A percentile compares a stretch with the other conserved stretches of the same genome.
Evolutionary conservation across 2,888 invertebrate genomes (phyloP).

Genomic region (Ethmia dodecea): DNA sequence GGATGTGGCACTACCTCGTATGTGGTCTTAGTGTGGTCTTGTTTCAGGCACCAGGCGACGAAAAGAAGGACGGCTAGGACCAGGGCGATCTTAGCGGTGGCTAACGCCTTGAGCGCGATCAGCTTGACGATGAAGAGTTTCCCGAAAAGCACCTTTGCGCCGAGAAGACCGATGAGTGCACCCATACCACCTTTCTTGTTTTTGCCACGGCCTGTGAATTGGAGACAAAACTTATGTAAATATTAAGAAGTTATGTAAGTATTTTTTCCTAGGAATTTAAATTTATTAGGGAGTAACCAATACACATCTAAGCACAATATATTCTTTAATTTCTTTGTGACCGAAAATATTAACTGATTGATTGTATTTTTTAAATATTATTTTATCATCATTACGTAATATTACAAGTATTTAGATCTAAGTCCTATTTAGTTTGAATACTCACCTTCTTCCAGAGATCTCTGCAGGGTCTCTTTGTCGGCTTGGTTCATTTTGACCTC

Average conservation of each 20-base stretch:
- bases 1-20: slow-evolving; percentile 68
- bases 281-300: no score
- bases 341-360: no score
- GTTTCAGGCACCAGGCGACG: slow-evolving; percentile 63
- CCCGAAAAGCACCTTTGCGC: slow-evolving; percentile 59
- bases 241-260: no score
- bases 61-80: slow-evolving; percentile 84
- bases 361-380: no score
- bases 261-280: no score
- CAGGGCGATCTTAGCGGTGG: slow-evolving; percentile 89
- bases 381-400: no score
- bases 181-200: slow-evolving; percentile 84
- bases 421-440: no score
- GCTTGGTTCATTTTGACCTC: slow-evolving; percentile 88
- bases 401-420: no score
- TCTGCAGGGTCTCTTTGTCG: slow-evolving; percentile 84
- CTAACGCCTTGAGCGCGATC: slow-evolving; percentile 88
- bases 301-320: no score
- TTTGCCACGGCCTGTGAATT: slow-evolving; percentile 82
- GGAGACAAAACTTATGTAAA: no score
- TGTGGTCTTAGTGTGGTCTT: slow-evolving; percentile 62
- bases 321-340: no score
- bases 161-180: slow-evolving; percentile 81
- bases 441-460: slow-evolving; percentile 90
- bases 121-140: slow-evolving; percentile 87